phyloP scores from a whole-genome alignment of 2,888 invertebrate genomes.

The Caradrina kadenii region DNA sequence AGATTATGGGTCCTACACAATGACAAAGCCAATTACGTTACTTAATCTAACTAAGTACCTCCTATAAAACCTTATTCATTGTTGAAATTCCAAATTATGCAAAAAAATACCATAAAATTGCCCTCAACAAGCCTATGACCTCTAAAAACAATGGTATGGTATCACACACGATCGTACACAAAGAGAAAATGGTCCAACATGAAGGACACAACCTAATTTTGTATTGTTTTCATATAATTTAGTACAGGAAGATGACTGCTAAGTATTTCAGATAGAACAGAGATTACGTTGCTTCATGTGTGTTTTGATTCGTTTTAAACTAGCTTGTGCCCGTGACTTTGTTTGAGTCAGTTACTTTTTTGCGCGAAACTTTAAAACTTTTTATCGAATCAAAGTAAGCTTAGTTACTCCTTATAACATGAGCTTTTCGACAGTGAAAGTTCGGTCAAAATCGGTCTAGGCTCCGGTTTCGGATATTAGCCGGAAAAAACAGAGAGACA shows the following conservation, averaged over 20 bases:
- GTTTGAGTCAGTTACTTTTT: too few relatives aligned
- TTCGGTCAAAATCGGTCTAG: too few relatives aligned
- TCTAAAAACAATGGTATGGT: conserved; percentile 60
- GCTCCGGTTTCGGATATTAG: too few relatives aligned
- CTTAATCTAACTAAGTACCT: conserved; percentile 1
- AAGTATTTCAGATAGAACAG: conserved; percentile 27
- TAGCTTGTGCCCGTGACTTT: too few relatives aligned
- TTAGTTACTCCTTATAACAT: too few relatives aligned
- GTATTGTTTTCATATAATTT: conserved; percentile 62
- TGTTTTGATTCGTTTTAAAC: background rate
- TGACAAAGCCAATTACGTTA: background rate
- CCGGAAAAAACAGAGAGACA: too few relatives aligned
- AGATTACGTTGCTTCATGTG: conserved; percentile 22
- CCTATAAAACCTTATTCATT: conserved; percentile 27
- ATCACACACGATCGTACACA: conserved; percentile 55
- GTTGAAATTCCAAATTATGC: conserved; percentile 29
- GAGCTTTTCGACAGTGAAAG: too few relatives aligned
- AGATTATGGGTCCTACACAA: background rate
- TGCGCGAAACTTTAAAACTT: too few relatives aligned
- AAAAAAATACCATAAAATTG: conserved; percentile 54
- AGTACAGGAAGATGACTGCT: conserved; percentile 52
- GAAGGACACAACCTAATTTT: conserved; percentile 63
- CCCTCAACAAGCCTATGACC: conserved; percentile 48
- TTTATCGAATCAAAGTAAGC: too few relatives aligned
- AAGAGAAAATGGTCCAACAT: conserved; percentile 55